Evolutionary conservation across 2,113 vertebrate species (phyloP).

Genomic region (Fulmarus glacialis): DNA sequence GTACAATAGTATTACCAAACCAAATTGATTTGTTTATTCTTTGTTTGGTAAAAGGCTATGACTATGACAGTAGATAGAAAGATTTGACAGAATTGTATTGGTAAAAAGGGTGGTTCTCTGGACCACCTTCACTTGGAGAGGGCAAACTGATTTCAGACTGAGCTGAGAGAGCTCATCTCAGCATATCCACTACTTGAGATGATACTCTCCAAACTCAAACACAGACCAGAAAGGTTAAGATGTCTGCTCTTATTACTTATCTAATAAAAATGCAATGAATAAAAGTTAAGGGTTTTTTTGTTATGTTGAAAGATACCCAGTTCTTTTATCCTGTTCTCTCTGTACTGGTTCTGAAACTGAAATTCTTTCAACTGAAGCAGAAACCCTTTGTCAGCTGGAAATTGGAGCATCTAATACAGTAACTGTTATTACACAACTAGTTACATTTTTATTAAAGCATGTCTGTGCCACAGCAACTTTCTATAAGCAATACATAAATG

Average conservation of each 20-base stretch:
- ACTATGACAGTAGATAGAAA: background rate
- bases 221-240: background rate
- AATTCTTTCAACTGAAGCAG: conserved; percentile 16
- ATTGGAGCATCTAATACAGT: background rate
- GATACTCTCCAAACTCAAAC: background rate
- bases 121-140: background rate
- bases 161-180: background rate
- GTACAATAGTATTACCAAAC: background rate
- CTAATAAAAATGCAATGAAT: background rate
- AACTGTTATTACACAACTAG: background rate
- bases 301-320: background rate
- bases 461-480: background rate
- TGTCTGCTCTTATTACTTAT: background rate
- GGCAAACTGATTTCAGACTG: background rate
- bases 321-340: background rate
- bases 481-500: background rate
- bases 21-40: background rate
- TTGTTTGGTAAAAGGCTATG: background rate
- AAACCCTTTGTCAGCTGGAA: conserved; percentile 14
- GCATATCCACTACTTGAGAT: background rate
- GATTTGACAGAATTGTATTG: background rate
- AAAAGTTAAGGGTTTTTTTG: background rate
- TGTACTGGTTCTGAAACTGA: background rate
- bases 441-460: background rate
- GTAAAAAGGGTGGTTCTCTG: background rate